Conservation (phyloP, 2,797 vertebrate genomes). For the Myiothlypis chrysogaster region DNA sequence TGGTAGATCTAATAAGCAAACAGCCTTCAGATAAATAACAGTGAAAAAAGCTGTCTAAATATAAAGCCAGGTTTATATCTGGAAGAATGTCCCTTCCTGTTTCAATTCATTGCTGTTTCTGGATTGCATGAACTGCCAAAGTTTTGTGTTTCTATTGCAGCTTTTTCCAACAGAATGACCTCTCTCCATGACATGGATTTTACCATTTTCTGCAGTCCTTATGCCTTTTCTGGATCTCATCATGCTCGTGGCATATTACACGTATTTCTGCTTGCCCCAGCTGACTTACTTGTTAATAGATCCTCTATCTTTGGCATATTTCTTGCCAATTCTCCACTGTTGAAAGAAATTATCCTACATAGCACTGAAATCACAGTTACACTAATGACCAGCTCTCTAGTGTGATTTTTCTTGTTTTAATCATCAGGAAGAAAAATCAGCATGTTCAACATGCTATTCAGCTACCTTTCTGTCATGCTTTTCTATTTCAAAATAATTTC, state of each 20-base stretch:
- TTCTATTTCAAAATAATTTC: neutral
- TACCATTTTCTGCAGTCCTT: constrained; percentile 42
- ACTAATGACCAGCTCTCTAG: constrained; percentile 28
- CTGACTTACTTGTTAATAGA: constrained; percentile 53
- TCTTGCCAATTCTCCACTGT: constrained; percentile 38
- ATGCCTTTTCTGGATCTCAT: constrained; percentile 14
- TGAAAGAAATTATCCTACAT: neutral
- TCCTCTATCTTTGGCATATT: constrained; percentile 35
- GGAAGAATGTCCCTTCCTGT: neutral
- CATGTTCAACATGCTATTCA: neutral
- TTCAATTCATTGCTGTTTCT: constrained; percentile 45
- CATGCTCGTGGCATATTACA: neutral
- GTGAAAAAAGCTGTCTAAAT: neutral
- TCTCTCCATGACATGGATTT: constrained; percentile 44
- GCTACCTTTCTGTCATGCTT: neutral
- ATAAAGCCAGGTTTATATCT: neutral
- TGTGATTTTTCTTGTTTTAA: constrained; percentile 7
- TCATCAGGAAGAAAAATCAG: neutral
- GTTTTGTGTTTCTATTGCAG: neutral
- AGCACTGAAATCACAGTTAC: constrained; percentile 20
- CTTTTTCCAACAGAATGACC: constrained; percentile 27
- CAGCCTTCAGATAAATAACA: neutral
- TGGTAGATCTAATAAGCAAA: neutral
- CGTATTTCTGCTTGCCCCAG: constrained; percentile 39
- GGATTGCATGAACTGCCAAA: neutral